Conservation (phyloP, 2,113 vertebrate species). For the Thryonomys swinderianus region DNA sequence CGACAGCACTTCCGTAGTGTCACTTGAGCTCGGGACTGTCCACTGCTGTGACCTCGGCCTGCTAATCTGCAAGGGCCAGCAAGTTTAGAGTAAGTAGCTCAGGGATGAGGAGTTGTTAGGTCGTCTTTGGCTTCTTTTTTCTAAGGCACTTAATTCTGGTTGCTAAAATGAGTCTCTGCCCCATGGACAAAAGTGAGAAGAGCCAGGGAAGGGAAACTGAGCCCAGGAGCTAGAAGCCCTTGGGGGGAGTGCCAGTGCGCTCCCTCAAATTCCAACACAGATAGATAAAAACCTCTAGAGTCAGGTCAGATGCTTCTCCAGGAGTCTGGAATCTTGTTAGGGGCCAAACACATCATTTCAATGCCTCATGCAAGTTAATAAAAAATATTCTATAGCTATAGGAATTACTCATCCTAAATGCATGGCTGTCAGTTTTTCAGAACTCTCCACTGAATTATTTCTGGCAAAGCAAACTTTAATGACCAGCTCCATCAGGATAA, state of each 20-base stretch:
- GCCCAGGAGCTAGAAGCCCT: neutral
- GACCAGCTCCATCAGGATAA: conserved; percentile 27
- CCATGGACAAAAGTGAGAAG: neutral
- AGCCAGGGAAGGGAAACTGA: neutral
- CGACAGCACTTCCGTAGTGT: accelerated
- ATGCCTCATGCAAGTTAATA: conserved; percentile 21
- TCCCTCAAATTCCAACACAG: conserved; percentile 1
- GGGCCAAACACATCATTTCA: neutral
- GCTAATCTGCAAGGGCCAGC: neutral
- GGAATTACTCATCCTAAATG: conserved; percentile 40
- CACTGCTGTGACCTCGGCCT: neutral
- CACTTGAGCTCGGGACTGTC: neutral
- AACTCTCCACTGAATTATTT: conserved; percentile 43
- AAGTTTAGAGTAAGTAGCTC: neutral
- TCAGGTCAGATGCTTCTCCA: neutral
- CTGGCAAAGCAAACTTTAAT: conserved; percentile 27
- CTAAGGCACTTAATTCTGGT: neutral
- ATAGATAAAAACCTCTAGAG: conserved; percentile 22
- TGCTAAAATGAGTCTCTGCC: neutral
- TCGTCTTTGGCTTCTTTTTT: neutral
- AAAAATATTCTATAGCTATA: conserved; percentile 52
- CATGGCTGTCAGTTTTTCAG: neutral
- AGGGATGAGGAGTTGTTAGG: neutral
- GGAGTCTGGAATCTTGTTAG: neutral
- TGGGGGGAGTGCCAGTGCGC: neutral